Evolutionary conservation across 53 echinoderm and acorn worm genomes (phyloP), one percentile per base, ranked within the genome.

Genomic region (Paracentrotus lividus): DNA sequence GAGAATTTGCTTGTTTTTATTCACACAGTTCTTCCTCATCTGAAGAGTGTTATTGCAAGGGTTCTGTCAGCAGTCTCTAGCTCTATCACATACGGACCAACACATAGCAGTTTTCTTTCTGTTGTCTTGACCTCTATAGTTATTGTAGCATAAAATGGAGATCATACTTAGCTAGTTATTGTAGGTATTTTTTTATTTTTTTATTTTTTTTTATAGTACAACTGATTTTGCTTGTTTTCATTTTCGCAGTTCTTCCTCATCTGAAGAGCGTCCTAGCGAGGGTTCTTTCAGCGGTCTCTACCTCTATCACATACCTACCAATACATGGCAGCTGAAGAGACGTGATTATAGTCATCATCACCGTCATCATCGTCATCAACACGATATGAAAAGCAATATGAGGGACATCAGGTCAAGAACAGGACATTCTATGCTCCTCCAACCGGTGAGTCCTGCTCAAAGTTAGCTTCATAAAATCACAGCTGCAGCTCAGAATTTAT

Each of bases 341-440:
- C 94, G 94, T 24, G 98, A 98, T 66, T 94, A 90, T 49, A 92
- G 86, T 75, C 77, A 90, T 24, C 93, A 95, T 34, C 65, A 89
- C 14, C 69, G 84, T 60, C 92, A 93, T 36, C 13, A 76, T 42
- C 76, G 42, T 42, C 76, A 76, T 76, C 38, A 33, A 21, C 40
- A 77, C 20, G 67, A 44, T 6, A 29, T 65, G 90, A 66, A 61
- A 89, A 26, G 69, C 90, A 77, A 88, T 49, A 90, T 78, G 3
- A 88, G 68, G 38, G 96, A 97, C 84, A 95, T 98, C 88, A 97
- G 97, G 88, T 96, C 98, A 21, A 95, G 98, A 65, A 98, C 97
- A 33, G 97, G 98, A 23, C 98, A 98, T 93, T 98, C 98, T 77
- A 98, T 98, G 98, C 96, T 98, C 54, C 95, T 98, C 67, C 98